Conservation (phyloP, 2,888 invertebrate species). For the Amblyteles armatorius region DNA sequence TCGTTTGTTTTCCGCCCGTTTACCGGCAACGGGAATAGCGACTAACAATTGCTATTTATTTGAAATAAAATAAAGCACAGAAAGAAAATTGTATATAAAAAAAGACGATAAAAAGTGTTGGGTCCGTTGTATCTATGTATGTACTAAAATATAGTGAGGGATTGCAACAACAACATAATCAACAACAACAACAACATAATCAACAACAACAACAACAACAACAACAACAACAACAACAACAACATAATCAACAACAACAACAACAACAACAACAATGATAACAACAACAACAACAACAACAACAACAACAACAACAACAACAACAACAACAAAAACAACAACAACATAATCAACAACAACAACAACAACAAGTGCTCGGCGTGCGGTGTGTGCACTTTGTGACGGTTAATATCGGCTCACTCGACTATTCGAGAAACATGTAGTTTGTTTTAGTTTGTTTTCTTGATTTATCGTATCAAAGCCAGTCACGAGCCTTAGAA, state of each 20-base stretch:
- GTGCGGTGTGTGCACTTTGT: constrained; percentile 23
- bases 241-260: no score
- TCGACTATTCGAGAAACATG: background rate
- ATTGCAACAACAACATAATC: background rate
- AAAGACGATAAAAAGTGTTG: background rate
- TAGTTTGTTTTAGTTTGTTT: constrained; percentile 9
- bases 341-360: background rate
- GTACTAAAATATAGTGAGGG: background rate
- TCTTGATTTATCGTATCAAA: background rate
- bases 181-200: no score
- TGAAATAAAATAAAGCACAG: background rate
- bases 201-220: no score
- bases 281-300: no score
- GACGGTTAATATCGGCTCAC: background rate
- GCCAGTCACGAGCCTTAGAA: background rate
- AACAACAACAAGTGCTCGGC: background rate
- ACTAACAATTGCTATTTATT: no score
- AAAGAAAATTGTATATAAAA: background rate
- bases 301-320: no score
- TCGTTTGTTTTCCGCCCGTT: background rate
- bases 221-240: no score
- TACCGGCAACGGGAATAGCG: background rate
- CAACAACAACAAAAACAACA: background rate
- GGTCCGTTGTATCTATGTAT: background rate
- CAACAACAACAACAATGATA: no score